These are phyloP conservation scores for Acanthosepion esculentum DNA, from an alignment of 2,888 invertebrate species.

Conservation along the genomic window DNA sequence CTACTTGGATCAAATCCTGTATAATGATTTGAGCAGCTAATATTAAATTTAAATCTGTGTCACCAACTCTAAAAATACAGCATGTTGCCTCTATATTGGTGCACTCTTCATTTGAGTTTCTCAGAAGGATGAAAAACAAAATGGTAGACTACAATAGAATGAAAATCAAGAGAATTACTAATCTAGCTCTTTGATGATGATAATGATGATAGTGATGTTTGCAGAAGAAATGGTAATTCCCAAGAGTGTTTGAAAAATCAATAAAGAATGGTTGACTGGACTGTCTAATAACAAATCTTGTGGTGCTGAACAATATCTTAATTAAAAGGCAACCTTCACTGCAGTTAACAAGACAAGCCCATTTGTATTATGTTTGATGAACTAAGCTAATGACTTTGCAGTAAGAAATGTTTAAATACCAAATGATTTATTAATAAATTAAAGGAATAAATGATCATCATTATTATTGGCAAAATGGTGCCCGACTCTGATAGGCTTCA, in stretches of 20 bases:
- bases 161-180: not conserved
- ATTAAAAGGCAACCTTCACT: not conserved
- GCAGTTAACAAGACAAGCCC: too few relatives aligned
- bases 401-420: not conserved
- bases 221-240: not conserved
- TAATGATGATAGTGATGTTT: not conserved
- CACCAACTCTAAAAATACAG: too few relatives aligned
- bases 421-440: not conserved
- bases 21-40: too few relatives aligned
- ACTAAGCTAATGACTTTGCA: not conserved
- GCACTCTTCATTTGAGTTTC: too few relatives aligned
- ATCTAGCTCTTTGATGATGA: not conserved
- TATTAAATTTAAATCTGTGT: too few relatives aligned
- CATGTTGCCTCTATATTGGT: too few relatives aligned
- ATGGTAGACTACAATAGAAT: too few relatives aligned
- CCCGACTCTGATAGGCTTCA: not conserved
- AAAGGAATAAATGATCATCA: too few relatives aligned
- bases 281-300: not conserved
- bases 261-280: not conserved
- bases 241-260: not conserved
- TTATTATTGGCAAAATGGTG: not conserved
- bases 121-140: too few relatives aligned
- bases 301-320: not conserved
- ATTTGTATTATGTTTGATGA: not conserved
- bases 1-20: too few relatives aligned